A percentile compares a stretch with the other conserved stretches of the same genome.
Conservation (phyloP, 2,888 invertebrate genomes). For the Stegana nigrithorax region DNA sequence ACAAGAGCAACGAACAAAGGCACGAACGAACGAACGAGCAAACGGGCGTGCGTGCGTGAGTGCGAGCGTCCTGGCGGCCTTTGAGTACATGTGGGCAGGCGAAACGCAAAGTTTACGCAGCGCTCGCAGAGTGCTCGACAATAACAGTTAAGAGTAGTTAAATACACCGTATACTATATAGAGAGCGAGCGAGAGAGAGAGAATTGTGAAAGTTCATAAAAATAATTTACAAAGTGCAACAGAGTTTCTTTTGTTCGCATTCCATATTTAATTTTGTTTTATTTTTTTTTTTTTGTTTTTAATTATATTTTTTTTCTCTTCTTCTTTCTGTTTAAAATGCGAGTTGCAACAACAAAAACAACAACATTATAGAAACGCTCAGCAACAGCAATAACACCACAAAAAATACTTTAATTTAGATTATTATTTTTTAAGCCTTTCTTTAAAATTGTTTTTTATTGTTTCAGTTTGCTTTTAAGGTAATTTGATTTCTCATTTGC, state of each 20-base stretch:
- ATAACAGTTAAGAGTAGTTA: no score
- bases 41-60: slow-evolving; percentile 22
- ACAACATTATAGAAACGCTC: slow-evolving; percentile 20
- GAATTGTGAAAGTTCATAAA: background rate
- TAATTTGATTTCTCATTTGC: slow-evolving; percentile 18
- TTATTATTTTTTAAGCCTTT: slow-evolving; percentile 1
- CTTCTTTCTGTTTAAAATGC: no score
- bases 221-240: slow-evolving; percentile 16
- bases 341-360: slow-evolving; percentile 8
- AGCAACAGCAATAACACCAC: slow-evolving; percentile 30
- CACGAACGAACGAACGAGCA: slow-evolving; percentile 1
- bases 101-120: slow-evolving; percentile 16
- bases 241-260: background rate
- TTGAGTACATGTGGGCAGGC: slow-evolving; percentile 30
- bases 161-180: no score
- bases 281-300: slow-evolving; percentile 12
- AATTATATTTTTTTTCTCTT: slow-evolving; percentile 6
- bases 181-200: no score
- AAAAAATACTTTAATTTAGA: slow-evolving; percentile 26
- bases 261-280: background rate
- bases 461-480: slow-evolving; percentile 11
- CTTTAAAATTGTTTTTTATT: slow-evolving; percentile 8
- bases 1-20: slow-evolving; percentile 26
- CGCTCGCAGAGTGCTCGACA: no score
- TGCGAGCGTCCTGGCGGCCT: no score